Evolutionary conservation across 2,888 invertebrate genomes (phyloP).

Genomic region (Cephus spinipes): DNA sequence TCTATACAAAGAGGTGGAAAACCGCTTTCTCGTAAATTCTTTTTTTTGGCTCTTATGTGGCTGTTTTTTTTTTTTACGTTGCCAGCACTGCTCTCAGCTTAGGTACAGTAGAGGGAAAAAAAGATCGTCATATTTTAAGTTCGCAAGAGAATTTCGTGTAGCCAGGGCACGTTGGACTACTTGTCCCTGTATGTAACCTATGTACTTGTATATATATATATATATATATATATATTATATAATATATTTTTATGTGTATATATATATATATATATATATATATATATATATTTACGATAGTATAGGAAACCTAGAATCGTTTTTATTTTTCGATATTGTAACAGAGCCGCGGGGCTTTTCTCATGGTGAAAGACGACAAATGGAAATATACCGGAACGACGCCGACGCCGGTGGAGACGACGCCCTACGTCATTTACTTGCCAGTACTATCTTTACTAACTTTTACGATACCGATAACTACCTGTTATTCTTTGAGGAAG

Average conservation of each 20-base stretch:
- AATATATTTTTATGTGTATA: no score
- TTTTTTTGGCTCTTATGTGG: background rate
- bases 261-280: no score
- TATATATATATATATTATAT: background rate
- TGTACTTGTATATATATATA: background rate
- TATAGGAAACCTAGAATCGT: background rate
- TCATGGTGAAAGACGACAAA: background rate
- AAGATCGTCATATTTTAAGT: background rate
- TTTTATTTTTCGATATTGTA: background rate
- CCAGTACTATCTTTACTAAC: background rate
- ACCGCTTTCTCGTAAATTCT: background rate
- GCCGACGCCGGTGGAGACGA: background rate
- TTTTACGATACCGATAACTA: background rate
- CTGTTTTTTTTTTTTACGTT: background rate
- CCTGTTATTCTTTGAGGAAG: background rate
- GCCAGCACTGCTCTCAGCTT: background rate
- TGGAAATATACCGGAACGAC: background rate
- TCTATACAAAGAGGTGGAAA: background rate
- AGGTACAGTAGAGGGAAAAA: background rate
- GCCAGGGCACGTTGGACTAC: background rate
- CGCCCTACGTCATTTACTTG: background rate
- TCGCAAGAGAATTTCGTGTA: background rate
- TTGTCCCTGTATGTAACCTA: background rate
- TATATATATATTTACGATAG: background rate
- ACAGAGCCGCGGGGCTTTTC: background rate